A percentile compares a stretch with the other conserved stretches of the same genome.
Conservation (phyloP, 2,113 vertebrate species). For the Oryzias melastigma region DNA sequence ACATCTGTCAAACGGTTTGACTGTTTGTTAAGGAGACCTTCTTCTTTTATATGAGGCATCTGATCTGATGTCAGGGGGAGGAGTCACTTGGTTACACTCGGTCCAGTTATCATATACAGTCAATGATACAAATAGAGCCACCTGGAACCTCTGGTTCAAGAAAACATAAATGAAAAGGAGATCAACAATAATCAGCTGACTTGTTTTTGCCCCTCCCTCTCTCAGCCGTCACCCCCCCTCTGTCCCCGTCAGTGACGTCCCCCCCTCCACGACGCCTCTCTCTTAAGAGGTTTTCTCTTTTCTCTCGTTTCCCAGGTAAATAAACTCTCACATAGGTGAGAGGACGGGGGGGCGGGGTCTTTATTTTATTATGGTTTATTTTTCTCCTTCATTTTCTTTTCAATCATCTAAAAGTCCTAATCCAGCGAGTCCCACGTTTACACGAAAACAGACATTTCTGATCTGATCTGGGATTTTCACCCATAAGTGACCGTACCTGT, state of each 20-base stretch:
- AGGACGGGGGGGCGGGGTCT: constrained; percentile 2
- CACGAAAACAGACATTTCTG: neutral
- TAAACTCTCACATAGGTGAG: constrained; percentile 71
- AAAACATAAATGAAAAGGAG: neutral
- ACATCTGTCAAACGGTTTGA: too few relatives aligned
- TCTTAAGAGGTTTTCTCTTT: constrained; percentile 83
- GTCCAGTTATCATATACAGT: neutral
- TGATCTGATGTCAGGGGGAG: neutral
- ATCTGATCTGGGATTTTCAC: too few relatives aligned
- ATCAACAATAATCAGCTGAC: constrained; percentile 43
- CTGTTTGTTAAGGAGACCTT: too few relatives aligned
- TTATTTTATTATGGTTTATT: constrained; percentile 8
- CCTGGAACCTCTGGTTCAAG: neutral
- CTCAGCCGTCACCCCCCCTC: constrained; percentile 74
- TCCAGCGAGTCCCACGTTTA: constrained; percentile 56
- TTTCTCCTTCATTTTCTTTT: constrained; percentile 8
- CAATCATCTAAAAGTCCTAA: constrained; percentile 43
- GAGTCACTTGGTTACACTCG: too few relatives aligned
- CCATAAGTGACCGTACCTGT: too few relatives aligned
- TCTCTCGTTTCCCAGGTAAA: constrained; percentile 88
- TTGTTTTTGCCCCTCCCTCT: constrained; percentile 39
- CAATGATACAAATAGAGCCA: neutral
- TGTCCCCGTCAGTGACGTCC: constrained; percentile 75
- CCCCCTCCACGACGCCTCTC: constrained; percentile 78
- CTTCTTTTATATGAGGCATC: too few relatives aligned